Evolutionary conservation across 2,888 invertebrate species (phyloP).

Genomic region (Temnothorax rugatulus): DNA sequence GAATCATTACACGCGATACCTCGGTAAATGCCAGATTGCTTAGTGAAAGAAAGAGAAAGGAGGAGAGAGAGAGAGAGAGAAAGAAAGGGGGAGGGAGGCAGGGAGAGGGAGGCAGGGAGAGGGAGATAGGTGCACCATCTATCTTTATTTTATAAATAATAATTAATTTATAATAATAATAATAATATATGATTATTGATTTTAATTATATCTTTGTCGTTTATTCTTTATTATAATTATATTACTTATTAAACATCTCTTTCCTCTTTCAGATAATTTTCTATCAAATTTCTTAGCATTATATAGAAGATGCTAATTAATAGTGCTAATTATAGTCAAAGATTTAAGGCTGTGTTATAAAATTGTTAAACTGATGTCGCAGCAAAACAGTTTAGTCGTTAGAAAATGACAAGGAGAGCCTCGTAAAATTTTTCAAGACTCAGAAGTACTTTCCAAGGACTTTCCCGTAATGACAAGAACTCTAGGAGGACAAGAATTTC

Average conservation of each 20-base stretch:
- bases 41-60: background rate
- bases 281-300: background rate
- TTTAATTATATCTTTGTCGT: slow-evolving; percentile 6
- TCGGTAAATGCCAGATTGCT: background rate
- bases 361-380: slow-evolving; percentile 33
- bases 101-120: background rate
- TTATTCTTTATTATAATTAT: background rate
- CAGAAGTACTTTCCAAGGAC: slow-evolving; percentile 67
- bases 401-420: slow-evolving; percentile 62
- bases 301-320: background rate
- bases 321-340: slow-evolving; percentile 22
- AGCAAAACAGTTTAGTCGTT: slow-evolving; percentile 65
- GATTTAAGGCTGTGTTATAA: slow-evolving; percentile 2
- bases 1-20: slow-evolving; percentile 8
- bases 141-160: background rate
- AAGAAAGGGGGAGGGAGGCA: background rate
- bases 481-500: slow-evolving; percentile 67
- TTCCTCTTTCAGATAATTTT: background rate
- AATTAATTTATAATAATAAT: background rate
- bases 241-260: background rate
- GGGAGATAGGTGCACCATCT: background rate
- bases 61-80: background rate
- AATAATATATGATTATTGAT: background rate
- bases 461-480: slow-evolving; percentile 70
- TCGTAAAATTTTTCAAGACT: slow-evolving; percentile 69